phyloP scores from a whole-genome alignment of 2,797 vertebrate genomes.

The Notolabrus celidotus region DNA sequence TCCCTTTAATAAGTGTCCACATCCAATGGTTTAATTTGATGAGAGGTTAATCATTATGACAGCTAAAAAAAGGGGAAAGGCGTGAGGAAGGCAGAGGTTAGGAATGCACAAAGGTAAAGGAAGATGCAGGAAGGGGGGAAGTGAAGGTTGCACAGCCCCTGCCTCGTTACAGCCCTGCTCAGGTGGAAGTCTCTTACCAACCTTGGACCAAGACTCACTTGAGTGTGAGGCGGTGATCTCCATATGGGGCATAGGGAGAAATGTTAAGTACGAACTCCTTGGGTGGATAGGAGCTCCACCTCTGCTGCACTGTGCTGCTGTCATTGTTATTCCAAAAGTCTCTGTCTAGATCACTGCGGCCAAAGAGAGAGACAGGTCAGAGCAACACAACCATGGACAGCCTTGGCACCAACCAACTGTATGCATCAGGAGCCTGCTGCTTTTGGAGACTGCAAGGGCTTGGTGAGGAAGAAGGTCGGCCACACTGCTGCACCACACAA shows the following conservation, averaged over 20 bases:
- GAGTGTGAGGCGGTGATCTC: conserved; percentile 99
- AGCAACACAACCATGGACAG: conserved; percentile 91
- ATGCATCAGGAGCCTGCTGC: conserved; percentile 60
- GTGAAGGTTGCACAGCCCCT: conserved; percentile 60
- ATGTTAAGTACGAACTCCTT: conserved; percentile 99
- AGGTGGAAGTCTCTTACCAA: conserved; percentile 86
- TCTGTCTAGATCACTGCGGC: conserved; percentile 99
- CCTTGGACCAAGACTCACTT: conserved; percentile 98
- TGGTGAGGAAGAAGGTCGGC: conserved; percentile 45
- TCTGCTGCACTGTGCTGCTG: conserved; percentile 99
- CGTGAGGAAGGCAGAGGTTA: conserved; percentile 10
- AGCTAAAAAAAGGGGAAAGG: conserved; percentile 8
- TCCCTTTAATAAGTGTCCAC: conserved; percentile 18
- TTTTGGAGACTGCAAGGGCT: conserved; percentile 40
- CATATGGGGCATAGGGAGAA: conserved; percentile 99
- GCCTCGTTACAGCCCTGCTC: conserved; percentile 84
- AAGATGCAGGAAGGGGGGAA: not conserved
- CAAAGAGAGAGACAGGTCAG: conserved; percentile 93
- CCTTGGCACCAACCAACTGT: conserved; percentile 70
- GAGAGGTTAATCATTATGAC: conserved; percentile 32
- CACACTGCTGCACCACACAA: conserved; percentile 55
- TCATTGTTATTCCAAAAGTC: conserved; percentile 99
- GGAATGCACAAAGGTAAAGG: not conserved
- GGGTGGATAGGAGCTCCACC: conserved; percentile 99
- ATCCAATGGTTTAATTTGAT: conserved; percentile 38